phyloP scores from a whole-genome alignment of 2,113 vertebrate species.

The Gallinago jamesoni region DNA sequence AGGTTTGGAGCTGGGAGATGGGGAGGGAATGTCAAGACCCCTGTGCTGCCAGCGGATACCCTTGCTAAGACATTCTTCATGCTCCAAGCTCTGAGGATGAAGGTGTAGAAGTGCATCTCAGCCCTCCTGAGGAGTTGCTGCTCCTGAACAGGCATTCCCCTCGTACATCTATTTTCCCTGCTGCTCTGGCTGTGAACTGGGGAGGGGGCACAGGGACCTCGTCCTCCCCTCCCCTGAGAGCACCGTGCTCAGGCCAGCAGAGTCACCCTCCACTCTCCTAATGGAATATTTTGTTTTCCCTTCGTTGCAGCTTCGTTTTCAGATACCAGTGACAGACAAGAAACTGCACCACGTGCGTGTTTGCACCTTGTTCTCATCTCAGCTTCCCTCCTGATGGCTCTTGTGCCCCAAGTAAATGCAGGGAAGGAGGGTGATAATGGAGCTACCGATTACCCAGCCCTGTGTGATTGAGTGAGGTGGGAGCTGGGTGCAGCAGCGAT shows the following conservation, averaged over 20 bases:
- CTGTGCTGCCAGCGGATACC: neutral
- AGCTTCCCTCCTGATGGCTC: neutral
- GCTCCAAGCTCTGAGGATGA: neutral
- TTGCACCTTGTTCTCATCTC: neutral
- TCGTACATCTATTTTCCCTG: accelerated
- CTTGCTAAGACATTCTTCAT: neutral
- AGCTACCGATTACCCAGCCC: neutral
- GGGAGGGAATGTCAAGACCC: neutral
- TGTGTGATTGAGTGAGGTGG: neutral
- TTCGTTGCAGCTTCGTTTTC: neutral
- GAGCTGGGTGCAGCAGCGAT: neutral
- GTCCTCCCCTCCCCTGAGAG: neutral
- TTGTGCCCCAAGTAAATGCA: neutral
- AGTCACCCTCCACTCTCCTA: neutral
- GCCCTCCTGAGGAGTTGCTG: neutral
- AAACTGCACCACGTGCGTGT: neutral
- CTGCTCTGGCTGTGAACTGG: neutral
- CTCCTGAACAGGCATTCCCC: neutral
- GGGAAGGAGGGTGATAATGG: constrained; percentile 4
- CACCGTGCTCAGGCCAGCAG: neutral
- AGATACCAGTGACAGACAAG: neutral
- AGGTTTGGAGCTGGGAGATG: neutral
- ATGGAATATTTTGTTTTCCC: neutral
- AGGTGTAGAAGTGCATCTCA: neutral
- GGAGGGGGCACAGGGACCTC: neutral